Conservation (phyloP, 2,113 vertebrate genomes). For the Engraulis encrasicolus region DNA sequence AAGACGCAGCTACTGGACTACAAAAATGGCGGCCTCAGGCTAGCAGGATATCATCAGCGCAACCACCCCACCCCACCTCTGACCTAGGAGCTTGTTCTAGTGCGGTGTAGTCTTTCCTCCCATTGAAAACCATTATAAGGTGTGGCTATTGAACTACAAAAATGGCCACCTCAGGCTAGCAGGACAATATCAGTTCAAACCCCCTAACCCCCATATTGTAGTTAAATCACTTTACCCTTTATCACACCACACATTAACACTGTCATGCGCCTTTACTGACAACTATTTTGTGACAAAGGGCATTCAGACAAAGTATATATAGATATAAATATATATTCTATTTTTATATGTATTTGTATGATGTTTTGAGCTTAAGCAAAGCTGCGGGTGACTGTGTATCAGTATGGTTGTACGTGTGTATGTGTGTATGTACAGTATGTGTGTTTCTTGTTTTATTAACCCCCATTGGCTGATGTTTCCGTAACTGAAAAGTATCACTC, state of each 20-base stretch:
- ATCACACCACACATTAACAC: constrained; percentile 64
- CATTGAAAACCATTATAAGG: no score
- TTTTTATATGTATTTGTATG: constrained; percentile 82
- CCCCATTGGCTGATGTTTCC: constrained; percentile 61
- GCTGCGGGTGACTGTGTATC: background rate
- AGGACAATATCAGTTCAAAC: no score
- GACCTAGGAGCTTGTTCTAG: no score
- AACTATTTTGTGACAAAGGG: constrained; percentile 67
- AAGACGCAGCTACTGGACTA: no score
- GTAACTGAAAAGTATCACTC: constrained; percentile 32
- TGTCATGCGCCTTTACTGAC: constrained; percentile 63
- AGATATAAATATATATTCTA: constrained; percentile 41
- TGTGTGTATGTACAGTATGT: constrained; percentile 67
- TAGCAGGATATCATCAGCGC: no score
- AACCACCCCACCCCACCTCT: no score
- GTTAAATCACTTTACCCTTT: constrained; percentile 51
- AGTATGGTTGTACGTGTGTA: constrained; percentile 46
- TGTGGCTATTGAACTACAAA: no score
- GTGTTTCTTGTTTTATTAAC: constrained; percentile 55
- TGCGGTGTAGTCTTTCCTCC: no score
- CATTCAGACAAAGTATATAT: constrained; percentile 74
- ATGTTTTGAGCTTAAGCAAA: constrained; percentile 35
- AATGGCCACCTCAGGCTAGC: no score
- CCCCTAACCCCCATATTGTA: constrained; percentile 25
- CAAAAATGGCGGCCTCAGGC: no score